Evolutionary conservation across 2,888 invertebrate species (phyloP), one percentile per base, ranked within the genome.

Genomic region (Scaptomyza flava): DNA sequence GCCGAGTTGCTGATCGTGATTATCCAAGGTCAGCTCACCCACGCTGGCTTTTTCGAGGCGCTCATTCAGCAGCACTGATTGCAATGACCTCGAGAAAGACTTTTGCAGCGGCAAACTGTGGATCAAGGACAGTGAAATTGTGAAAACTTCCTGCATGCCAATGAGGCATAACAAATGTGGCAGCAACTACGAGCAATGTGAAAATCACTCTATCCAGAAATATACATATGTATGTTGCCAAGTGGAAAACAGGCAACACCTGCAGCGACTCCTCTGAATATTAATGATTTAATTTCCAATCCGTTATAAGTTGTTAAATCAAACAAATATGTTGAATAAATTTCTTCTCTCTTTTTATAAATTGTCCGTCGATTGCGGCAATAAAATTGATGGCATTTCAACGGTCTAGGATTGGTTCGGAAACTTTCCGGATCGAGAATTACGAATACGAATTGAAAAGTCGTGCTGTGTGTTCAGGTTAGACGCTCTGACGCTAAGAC

Each of bases 351-450:
- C 38, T 79, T 75, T 82, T 77, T 70, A 65, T 68, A 89, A 91
- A 90, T 90, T 88, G 86, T 72, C 79, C 82, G 82, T 47, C 85
- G 89, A 89, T 89, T 82, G 87, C 89, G 66, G 75, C 82, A 84
- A 86, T 88, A 89, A 89, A 84, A 77, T 87, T 89, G 77, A 87
- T 90, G 80, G 86, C 67, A 72, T 72, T 77, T 71, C 17, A 17
- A 17, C 17, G 17, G 17, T 17, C 74, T 51, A 12, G 45, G 59
- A 77, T 61, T 62, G 52, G 46, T 31, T 48, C 3, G 5, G 38
- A 52, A 47, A 23, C 30, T 30, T 51, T 36, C 54, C 7, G 30
- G 51, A 33, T 31, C 30, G 38, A 47, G 17, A 48, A 52, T 34
- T 51, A 36, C 50, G 56, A 38, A 41, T 34, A 17, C 20, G 45